phyloP scores from a whole-genome alignment of 2,797 vertebrate species.

The Spondyliosoma cantharus region DNA sequence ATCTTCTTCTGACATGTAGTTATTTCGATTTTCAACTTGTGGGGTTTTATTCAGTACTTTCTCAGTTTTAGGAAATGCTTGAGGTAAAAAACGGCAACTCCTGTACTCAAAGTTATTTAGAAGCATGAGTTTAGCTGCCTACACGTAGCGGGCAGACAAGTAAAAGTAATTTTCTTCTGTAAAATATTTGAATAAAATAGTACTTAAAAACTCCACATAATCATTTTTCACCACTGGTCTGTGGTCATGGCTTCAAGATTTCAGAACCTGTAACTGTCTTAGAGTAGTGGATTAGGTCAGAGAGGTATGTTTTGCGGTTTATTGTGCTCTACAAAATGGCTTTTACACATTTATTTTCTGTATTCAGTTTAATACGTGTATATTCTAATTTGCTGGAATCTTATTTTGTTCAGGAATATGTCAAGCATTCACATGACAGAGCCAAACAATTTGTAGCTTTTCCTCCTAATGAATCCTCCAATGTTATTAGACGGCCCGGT shows the following conservation, averaged over 20 bases:
- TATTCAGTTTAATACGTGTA: constrained; percentile 8
- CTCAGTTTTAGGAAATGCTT: no score
- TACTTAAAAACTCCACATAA: neutral
- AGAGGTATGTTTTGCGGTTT: neutral
- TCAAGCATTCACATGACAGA: constrained; percentile 37
- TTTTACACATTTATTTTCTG: constrained; percentile 3
- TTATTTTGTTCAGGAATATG: constrained; percentile 29
- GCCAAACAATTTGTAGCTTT: constrained; percentile 43
- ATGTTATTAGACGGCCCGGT: constrained; percentile 48
- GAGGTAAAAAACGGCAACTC: no score
- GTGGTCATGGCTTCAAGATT: neutral
- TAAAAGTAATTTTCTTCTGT: no score
- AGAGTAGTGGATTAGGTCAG: constrained; percentile 4
- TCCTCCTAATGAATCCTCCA: constrained; percentile 42
- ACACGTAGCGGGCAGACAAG: no score
- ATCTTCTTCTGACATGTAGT: no score
- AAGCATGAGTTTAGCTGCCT: no score
- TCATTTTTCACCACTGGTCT: neutral
- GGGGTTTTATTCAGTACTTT: no score
- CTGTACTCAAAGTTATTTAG: no score
- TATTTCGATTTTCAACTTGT: no score
- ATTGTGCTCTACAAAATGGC: constrained; percentile 13
- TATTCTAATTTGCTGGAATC: neutral
- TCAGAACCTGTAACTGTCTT: neutral
- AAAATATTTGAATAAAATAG: neutral